A percentile compares a stretch with the other conserved stretches of the same genome.
phyloP scores from a whole-genome alignment of 1,140 invertebrate species.

The Bicyclus anynana region DNA sequence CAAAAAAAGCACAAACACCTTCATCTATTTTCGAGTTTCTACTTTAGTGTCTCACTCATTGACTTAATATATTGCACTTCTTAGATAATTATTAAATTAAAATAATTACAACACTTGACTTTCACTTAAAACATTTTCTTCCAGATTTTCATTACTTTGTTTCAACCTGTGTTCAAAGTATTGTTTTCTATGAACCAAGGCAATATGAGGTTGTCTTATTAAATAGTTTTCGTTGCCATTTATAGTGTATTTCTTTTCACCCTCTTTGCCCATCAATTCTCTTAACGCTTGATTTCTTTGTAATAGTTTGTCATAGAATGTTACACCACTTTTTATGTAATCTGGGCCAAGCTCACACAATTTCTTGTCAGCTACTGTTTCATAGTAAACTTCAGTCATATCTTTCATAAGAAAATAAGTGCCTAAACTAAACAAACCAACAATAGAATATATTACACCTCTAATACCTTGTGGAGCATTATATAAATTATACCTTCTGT shows the following conservation, averaged over 20 bases:
- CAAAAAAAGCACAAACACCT: too few species aligned
- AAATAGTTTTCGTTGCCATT: slow-evolving; percentile 84
- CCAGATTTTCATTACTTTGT: slow-evolving; percentile 17
- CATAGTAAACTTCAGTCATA: slow-evolving; percentile 78
- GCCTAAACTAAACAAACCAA: slow-evolving; percentile 78
- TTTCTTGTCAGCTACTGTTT: slow-evolving; percentile 79
- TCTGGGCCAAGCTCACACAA: slow-evolving; percentile 78
- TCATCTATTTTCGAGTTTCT: too few species aligned
- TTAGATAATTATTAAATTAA: too few species aligned
- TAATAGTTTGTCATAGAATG: slow-evolving; percentile 86
- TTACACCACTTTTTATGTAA: slow-evolving; percentile 84
- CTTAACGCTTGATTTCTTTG: slow-evolving; percentile 85
- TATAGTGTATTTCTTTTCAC: slow-evolving; percentile 79
- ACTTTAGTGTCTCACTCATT: too few species aligned
- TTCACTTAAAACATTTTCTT: slow-evolving; percentile 3
- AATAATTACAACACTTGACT: background rate
- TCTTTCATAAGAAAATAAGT: slow-evolving; percentile 83
- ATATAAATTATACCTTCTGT: slow-evolving; percentile 78
- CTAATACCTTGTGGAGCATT: slow-evolving; percentile 72
- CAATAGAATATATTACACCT: slow-evolving; percentile 77
- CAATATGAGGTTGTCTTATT: slow-evolving; percentile 80
- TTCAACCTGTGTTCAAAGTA: slow-evolving; percentile 78
- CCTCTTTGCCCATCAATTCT: slow-evolving; percentile 79
- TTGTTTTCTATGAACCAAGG: slow-evolving; percentile 80
- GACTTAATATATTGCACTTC: too few species aligned